Conservation (phyloP, 1,140 invertebrate species). For the Eupeodes corollae region DNA sequence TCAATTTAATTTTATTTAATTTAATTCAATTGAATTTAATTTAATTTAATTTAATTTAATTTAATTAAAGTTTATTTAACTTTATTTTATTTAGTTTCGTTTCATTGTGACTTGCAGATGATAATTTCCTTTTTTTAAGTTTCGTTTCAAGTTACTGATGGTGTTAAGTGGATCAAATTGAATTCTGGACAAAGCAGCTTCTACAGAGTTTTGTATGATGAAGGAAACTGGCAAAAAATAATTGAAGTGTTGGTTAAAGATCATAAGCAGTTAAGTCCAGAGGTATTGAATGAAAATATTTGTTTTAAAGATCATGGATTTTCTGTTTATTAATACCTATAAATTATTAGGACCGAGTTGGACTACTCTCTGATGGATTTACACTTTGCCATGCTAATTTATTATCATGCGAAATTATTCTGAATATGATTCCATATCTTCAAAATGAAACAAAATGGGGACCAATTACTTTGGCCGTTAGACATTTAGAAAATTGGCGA, state of each 20-base stretch:
- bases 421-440: constrained; percentile 59
- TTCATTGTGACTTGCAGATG: not conserved
- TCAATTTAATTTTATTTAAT: too few species aligned
- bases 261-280: constrained; percentile 52
- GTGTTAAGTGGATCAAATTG: constrained; percentile 68
- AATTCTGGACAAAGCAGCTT: constrained; percentile 81
- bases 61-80: not conserved
- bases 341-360: constrained; percentile 50
- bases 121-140: constrained; percentile 38
- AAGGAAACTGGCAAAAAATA: constrained; percentile 61
- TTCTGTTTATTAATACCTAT: not conserved
- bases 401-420: constrained; percentile 52
- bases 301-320: not conserved
- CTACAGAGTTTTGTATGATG: constrained; percentile 76
- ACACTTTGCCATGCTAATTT: constrained; percentile 61
- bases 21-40: too few species aligned
- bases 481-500: constrained; percentile 57
- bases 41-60: too few species aligned
- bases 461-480: constrained; percentile 58
- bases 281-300: constrained; percentile 12
- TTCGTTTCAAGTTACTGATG: constrained; percentile 49
- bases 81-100: not conserved
- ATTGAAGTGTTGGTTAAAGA: constrained; percentile 56
- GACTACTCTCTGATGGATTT: constrained; percentile 63
- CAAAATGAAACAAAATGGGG: constrained; percentile 59